Evolutionary conservation across 2,797 vertebrate genomes (phyloP).

Genomic region (Microtus agrestis): DNA sequence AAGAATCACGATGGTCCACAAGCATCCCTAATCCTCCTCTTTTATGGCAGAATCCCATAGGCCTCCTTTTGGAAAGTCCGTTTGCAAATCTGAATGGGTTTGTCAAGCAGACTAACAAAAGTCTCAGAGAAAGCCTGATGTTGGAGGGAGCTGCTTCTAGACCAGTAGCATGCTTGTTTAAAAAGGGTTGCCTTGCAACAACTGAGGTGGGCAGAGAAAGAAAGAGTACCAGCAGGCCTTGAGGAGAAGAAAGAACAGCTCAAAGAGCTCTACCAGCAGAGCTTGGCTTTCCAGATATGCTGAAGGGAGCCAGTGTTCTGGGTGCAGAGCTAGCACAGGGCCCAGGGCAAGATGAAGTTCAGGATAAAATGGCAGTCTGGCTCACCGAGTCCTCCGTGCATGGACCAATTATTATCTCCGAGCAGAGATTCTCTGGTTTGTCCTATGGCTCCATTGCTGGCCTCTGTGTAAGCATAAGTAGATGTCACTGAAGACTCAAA

Average conservation of each 20-base stretch:
- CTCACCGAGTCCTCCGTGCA: background rate
- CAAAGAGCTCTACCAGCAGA: background rate
- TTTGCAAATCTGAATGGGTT: background rate
- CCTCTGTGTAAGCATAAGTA: background rate
- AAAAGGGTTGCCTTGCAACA: background rate
- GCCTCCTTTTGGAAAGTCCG: background rate
- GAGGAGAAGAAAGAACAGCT: background rate
- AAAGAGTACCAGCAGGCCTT: conserved; percentile 3
- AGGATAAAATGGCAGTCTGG: background rate
- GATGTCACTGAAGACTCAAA: background rate
- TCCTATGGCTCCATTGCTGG: background rate
- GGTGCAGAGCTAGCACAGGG: background rate
- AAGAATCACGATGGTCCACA: background rate
- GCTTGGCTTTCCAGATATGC: background rate
- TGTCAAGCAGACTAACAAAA: background rate
- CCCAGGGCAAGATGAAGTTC: background rate
- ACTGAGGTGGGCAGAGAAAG: background rate
- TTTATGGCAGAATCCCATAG: background rate
- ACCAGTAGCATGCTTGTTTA: background rate
- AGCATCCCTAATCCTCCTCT: background rate
- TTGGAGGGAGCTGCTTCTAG: background rate
- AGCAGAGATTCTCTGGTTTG: background rate
- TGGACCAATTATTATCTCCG: background rate
- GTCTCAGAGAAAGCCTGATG: background rate
- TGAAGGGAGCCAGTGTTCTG: background rate